These are phyloP conservation scores for Prietella phreatophila DNA, from an alignment of 2,113 vertebrate genomes.

Conservation along the genomic window DNA sequence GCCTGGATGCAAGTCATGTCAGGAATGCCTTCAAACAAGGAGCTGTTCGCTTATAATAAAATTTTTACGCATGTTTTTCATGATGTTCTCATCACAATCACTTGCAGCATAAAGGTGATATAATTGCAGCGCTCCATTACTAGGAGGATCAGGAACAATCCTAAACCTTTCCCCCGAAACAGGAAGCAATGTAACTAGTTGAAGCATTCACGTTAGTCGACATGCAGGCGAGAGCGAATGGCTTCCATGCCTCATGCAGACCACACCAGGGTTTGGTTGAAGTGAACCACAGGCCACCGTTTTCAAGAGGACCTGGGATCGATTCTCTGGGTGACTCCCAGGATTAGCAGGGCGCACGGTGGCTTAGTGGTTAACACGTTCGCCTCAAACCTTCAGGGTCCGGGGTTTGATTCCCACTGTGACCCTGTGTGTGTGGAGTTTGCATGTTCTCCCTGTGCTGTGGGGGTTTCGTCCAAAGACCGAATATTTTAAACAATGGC, in stretches of 20 bases:
- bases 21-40: not conserved
- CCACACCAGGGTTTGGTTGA: not conserved
- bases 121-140: not conserved
- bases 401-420: no score
- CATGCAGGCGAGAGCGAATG: not conserved
- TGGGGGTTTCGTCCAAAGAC: no score
- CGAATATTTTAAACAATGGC: conserved; percentile 3
- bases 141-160: not conserved
- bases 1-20: not conserved
- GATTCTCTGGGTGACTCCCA: not conserved
- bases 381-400: no score
- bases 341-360: no score
- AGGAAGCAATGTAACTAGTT: not conserved
- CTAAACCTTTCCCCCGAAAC: not conserved
- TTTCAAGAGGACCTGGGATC: not conserved
- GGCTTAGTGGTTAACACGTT: no score
- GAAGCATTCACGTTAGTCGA: not conserved
- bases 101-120: not conserved
- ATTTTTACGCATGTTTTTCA: not conserved
- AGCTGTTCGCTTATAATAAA: not conserved
- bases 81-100: not conserved
- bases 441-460: no score
- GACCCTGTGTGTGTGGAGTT: no score
- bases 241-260: not conserved
- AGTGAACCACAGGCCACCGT: not conserved